phyloP scores from a whole-genome alignment of 1,140 invertebrate genomes.

The Ectropis grisescens region DNA sequence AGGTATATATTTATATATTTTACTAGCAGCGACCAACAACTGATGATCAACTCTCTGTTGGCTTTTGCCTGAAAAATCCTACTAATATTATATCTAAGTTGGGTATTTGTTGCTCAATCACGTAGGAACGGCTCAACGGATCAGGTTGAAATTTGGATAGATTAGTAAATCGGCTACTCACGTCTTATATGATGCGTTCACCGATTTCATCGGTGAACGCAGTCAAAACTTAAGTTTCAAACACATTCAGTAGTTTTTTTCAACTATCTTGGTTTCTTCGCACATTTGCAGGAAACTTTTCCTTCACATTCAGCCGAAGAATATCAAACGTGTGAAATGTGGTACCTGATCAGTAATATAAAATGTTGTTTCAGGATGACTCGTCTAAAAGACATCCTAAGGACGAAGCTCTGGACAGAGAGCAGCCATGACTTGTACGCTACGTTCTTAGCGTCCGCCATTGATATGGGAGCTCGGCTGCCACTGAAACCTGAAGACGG shows the following conservation, averaged over 20 bases:
- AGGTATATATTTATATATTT: slow-evolving; percentile 41
- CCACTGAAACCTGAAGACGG: slow-evolving; percentile 86
- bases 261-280: too few relatives aligned
- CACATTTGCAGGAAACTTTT: too few relatives aligned
- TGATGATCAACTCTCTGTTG: not conserved
- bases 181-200: too few relatives aligned
- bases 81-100: not conserved
- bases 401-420: slow-evolving; percentile 74
- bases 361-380: slow-evolving; percentile 73
- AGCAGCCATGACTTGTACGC: slow-evolving; percentile 80
- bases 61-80: not conserved
- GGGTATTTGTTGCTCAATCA: too few relatives aligned
- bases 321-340: too few relatives aligned
- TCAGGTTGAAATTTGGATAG: not conserved
- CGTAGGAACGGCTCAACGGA: too few relatives aligned
- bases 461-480: slow-evolving; percentile 84
- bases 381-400: slow-evolving; percentile 81
- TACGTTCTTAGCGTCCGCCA: slow-evolving; percentile 86
- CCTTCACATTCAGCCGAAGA: too few relatives aligned
- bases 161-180: too few relatives aligned
- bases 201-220: too few relatives aligned
- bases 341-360: too few relatives aligned
- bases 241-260: too few relatives aligned
- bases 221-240: too few relatives aligned
- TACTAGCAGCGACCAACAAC: not conserved